Evolutionary conservation across 2,888 invertebrate genomes (phyloP), one percentile per base, ranked within the genome.

Genomic region (Andrena haemorrhoa): DNA sequence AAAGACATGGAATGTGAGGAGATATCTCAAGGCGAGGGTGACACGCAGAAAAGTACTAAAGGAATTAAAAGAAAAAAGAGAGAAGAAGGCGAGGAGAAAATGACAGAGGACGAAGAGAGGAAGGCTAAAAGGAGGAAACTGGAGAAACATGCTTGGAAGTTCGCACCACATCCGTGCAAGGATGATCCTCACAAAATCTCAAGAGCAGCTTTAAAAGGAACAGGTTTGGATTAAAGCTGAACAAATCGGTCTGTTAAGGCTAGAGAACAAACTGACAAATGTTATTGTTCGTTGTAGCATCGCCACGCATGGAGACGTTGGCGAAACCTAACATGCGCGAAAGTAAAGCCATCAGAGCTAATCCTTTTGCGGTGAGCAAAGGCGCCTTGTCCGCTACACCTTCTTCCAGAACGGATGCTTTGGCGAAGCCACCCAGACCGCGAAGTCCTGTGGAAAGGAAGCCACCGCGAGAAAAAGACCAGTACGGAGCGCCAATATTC

Each of bases 81-180:
- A 29, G 10, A 74, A 0, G 63, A 47, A 72, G 26, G 2, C 5
- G 8, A 33, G 3, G 10, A 80, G 16, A 10, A 23, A 33, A 10
- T 3, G 41, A 49, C 29, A 1, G 58, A 58, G 8, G 35, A 73
- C 10, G 7, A 49, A 8, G 73, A 78, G 12, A 61, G 73, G 63
- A 63, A 70, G 8, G 83, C 71, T 16, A 78, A 82, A 29, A 85
- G 65, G 69, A 82, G 83, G 31, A 88, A 77, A 66, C 75, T 71
- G 5, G 74, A 80, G 71, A 83, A 81, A 58, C 76, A 88, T 58
- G 88, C 88, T 2, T 92, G 92, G 92, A 87, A 92, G 49, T 90
- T 79, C 35, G 81, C 73, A 3, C 89, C 87, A 1, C n/a, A 79
- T 7, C 88, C 89, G 6, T 90, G 78, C 70, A 84, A 85, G 33